Evolutionary conservation across 92 coral and sea anemone genomes (phyloP).

Genomic region (Heliopora coerulea): DNA sequence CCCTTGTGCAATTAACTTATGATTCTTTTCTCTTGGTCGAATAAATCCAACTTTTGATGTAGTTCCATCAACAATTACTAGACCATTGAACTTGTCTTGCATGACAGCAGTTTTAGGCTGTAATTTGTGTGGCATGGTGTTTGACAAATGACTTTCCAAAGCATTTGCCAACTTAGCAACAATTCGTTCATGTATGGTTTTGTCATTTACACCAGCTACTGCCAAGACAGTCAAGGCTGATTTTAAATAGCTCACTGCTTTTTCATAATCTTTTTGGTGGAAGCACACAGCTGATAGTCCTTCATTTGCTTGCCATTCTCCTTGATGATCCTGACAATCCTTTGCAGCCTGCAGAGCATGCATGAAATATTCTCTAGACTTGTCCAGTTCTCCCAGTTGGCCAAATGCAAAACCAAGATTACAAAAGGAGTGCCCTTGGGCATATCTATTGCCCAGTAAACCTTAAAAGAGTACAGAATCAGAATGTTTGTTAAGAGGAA

Average conservation of each 20-base stretch:
- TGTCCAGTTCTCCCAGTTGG: slow-evolving; percentile 76
- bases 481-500: too few species aligned
- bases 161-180: slow-evolving; percentile 90
- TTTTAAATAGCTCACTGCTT: slow-evolving; percentile 83
- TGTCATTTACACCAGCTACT: slow-evolving; percentile 49
- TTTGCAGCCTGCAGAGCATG: slow-evolving; percentile 90
- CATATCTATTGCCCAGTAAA: slow-evolving; percentile 71
- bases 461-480: slow-evolving; percentile 49
- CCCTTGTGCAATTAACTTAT: slow-evolving; percentile 84
- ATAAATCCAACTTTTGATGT: slow-evolving; percentile 60
- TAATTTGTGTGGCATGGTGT: slow-evolving; percentile 39
- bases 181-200: slow-evolving; percentile 74
- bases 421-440: slow-evolving; percentile 92
- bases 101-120: slow-evolving; percentile 36
- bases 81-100: slow-evolving; percentile 1
- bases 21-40: slow-evolving; percentile 80
- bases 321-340: slow-evolving; percentile 64
- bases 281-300: slow-evolving; percentile 93
- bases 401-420: slow-evolving; percentile 97
- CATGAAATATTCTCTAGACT: slow-evolving; percentile 69
- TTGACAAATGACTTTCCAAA: slow-evolving; percentile 71
- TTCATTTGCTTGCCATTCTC: slow-evolving; percentile 95
- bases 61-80: slow-evolving; percentile 3
- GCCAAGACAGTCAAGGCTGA: slow-evolving; percentile 71
- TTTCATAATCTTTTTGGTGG: slow-evolving; percentile 64